Evolutionary conservation across 2,888 invertebrate genomes (phyloP).

Genomic region (Drosophila helvetica): DNA sequence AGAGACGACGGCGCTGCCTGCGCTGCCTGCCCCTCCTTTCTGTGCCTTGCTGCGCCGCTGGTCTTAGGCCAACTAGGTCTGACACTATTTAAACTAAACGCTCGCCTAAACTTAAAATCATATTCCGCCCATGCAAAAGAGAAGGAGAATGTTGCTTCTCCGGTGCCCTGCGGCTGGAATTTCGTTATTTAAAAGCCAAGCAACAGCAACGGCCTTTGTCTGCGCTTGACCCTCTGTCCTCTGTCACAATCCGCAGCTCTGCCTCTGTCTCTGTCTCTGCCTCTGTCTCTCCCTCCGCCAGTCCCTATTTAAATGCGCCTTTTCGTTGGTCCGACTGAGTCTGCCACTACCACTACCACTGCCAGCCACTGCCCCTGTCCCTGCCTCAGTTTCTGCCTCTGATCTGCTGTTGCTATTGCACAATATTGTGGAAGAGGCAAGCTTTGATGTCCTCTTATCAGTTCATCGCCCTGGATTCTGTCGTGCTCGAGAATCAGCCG

Average conservation of each 20-base stretch:
- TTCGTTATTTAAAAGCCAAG: slow-evolving; percentile 69
- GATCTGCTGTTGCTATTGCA: slow-evolving; percentile 45
- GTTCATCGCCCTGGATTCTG: slow-evolving; percentile 65
- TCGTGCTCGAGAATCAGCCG: slow-evolving; percentile 13
- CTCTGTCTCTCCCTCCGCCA: slow-evolving; percentile 7
- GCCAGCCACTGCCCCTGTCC: slow-evolving; percentile 1
- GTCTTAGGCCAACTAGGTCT: slow-evolving; percentile 6
- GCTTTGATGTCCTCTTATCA: slow-evolving; percentile 72
- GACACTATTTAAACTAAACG: slow-evolving; percentile 48
- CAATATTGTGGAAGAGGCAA: slow-evolving; percentile 51
- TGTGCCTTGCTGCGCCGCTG: not conserved
- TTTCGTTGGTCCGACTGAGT: slow-evolving; percentile 29
- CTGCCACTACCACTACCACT: slow-evolving; percentile 12
- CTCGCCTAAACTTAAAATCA: slow-evolving; percentile 42
- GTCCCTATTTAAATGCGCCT: slow-evolving; percentile 40
- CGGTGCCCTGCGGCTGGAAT: slow-evolving; percentile 51
- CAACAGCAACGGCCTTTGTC: slow-evolving; percentile 56
- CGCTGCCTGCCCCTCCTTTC: slow-evolving; percentile 14
- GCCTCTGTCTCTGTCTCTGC: slow-evolving; percentile 12
- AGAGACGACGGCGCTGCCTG: slow-evolving; percentile 30
- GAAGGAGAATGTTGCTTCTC: slow-evolving; percentile 28
- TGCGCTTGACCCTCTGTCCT: slow-evolving; percentile 62
- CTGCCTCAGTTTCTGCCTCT: slow-evolving; percentile 1
- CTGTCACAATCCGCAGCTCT: slow-evolving; percentile 23
- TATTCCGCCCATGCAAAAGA: slow-evolving; percentile 25